These are phyloP conservation scores for Esox masquinongy DNA, from an alignment of 2,797 vertebrate genomes.

Conservation along the genomic window DNA sequence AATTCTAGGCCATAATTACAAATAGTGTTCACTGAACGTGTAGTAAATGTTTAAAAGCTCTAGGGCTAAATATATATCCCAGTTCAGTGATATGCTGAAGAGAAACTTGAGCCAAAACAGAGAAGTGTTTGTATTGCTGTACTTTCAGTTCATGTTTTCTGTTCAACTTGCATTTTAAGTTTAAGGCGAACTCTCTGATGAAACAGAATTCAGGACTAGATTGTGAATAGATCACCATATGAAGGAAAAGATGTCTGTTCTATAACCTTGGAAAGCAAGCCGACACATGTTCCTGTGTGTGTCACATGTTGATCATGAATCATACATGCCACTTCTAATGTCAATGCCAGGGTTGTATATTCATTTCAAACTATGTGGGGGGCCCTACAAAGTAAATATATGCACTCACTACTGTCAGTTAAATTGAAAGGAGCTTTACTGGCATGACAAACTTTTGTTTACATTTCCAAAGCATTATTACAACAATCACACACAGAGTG, in stretches of 20 bases:
- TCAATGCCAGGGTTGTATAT: neutral
- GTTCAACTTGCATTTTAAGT: neutral
- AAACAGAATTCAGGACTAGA: neutral
- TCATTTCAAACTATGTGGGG: no score
- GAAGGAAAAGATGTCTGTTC: neutral
- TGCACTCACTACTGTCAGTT: neutral
- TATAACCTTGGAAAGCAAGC: neutral
- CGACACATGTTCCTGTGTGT: constrained; percentile 46
- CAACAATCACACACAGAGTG: no score
- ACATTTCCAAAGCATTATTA: no score
- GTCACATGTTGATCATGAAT: neutral
- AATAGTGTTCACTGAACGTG: neutral
- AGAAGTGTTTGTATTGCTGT: constrained; percentile 48
- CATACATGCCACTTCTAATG: neutral
- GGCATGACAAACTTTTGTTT: no score
- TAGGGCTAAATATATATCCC: neutral
- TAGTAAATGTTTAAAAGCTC: neutral
- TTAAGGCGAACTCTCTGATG: constrained; percentile 2
- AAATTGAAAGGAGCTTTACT: neutral
- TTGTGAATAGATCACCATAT: neutral
- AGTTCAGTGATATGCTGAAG: constrained; percentile 20
- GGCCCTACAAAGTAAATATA: neutral
- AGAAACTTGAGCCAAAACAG: constrained; percentile 4
- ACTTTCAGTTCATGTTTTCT: constrained; percentile 64
- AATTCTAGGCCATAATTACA: neutral